These are phyloP conservation scores for Merops nubicus DNA, from an alignment of 2,113 vertebrate genomes.

Conservation along the genomic window DNA sequence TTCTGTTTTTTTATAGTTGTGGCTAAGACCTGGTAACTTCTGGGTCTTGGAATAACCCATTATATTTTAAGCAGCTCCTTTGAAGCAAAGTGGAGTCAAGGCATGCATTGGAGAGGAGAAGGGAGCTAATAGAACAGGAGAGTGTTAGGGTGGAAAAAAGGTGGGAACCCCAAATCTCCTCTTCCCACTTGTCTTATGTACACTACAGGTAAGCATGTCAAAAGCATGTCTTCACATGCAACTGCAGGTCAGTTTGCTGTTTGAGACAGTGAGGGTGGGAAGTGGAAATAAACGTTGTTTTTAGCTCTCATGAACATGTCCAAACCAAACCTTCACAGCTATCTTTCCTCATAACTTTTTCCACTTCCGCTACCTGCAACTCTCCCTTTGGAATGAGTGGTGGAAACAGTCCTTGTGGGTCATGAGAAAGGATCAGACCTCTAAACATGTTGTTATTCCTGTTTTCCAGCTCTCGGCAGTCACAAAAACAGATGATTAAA, in stretches of 20 bases:
- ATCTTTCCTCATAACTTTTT: slow-evolving; percentile 63
- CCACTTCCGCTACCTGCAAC: slow-evolving; percentile 53
- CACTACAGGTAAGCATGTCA: neutral
- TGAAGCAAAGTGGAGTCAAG: neutral
- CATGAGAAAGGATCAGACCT: slow-evolving; percentile 61
- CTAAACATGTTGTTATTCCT: slow-evolving; percentile 60
- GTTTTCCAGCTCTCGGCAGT: slow-evolving; percentile 31
- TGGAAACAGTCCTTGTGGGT: slow-evolving; percentile 67
- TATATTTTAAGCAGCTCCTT: neutral
- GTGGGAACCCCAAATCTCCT: neutral
- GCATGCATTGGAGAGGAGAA: rapidly evolving
- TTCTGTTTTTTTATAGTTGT: neutral
- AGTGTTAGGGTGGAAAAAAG: neutral
- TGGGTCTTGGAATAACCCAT: neutral
- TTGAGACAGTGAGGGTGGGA: neutral
- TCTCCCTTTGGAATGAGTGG: slow-evolving; percentile 39
- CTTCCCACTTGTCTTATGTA: neutral
- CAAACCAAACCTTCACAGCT: slow-evolving; percentile 55
- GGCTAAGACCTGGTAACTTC: neutral
- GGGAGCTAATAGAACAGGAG: neutral
- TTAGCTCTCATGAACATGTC: neutral
- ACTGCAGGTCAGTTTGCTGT: neutral
- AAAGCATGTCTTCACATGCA: neutral
- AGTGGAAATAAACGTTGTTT: slow-evolving; percentile 43
- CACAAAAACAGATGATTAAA: slow-evolving; percentile 45